Evolutionary conservation across 2,113 vertebrate genomes (phyloP).

Genomic region (Callochromis pleurospilus): DNA sequence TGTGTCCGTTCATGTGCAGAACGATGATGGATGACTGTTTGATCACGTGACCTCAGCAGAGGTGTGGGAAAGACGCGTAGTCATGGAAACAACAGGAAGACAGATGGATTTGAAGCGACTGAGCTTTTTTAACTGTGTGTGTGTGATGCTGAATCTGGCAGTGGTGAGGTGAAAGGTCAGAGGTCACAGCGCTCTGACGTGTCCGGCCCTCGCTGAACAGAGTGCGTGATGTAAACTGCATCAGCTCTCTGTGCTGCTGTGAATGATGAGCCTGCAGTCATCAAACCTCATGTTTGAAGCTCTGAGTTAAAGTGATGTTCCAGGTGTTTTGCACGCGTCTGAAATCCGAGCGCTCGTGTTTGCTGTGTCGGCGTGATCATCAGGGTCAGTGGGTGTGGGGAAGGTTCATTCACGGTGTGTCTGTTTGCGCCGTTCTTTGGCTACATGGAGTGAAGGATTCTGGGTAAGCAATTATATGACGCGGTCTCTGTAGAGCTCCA

Average conservation of each 20-base stretch:
- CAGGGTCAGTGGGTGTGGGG: rapidly evolving
- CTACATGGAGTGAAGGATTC: background rate
- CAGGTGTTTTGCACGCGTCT: background rate
- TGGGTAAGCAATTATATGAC: background rate
- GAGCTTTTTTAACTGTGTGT: no score
- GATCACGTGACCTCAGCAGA: background rate
- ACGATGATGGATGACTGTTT: background rate
- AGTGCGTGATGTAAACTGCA: rapidly evolving
- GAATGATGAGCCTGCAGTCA: background rate
- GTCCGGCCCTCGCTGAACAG: background rate
- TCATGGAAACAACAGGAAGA: conserved; percentile 3
- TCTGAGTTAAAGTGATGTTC: background rate
- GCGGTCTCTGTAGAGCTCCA: background rate
- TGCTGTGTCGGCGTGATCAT: background rate
- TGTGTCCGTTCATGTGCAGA: background rate
- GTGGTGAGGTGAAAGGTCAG: background rate
- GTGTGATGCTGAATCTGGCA: background rate
- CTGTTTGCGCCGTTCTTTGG: background rate
- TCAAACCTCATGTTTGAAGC: background rate
- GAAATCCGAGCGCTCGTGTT: background rate
- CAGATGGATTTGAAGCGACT: rapidly evolving
- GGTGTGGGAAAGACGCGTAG: background rate
- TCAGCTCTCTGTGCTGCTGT: no score
- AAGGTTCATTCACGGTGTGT: background rate
- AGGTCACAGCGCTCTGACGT: background rate